These are phyloP conservation scores for Helogale parvula DNA, from an alignment of 2,113 vertebrate genomes.

Conservation along the genomic window DNA sequence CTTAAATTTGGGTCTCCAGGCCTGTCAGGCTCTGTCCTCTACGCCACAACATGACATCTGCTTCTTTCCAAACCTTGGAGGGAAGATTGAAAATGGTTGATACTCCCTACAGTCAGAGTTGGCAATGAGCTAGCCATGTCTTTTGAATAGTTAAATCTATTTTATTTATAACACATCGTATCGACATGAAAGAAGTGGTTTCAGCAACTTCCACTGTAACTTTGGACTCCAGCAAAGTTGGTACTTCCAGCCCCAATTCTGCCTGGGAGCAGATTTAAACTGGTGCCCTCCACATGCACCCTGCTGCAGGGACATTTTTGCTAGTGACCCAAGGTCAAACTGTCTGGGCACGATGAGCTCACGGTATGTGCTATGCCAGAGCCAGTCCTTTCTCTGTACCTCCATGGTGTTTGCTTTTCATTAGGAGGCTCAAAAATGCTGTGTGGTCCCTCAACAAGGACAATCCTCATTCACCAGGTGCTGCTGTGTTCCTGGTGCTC, in stretches of 20 bases:
- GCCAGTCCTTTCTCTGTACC: not conserved
- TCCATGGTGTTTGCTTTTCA: not conserved
- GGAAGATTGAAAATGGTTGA: not conserved
- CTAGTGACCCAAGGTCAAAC: not conserved
- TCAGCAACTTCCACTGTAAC: slow-evolving; percentile 11
- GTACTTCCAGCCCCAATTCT: not conserved
- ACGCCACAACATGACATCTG: not conserved
- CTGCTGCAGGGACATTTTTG: not conserved
- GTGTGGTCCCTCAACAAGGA: not conserved
- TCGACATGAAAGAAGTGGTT: not conserved
- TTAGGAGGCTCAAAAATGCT: not conserved
- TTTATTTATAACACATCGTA: not conserved
- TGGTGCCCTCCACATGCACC: not conserved
- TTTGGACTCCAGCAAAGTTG: not conserved
- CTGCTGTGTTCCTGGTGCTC: not conserved
- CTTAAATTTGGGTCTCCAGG: not conserved
- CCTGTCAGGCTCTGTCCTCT: not conserved
- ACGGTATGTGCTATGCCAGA: not conserved
- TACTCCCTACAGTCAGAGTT: not conserved
- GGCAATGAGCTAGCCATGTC: not conserved
- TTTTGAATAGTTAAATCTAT: not conserved
- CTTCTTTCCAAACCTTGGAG: not conserved
- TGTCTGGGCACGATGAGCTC: not conserved
- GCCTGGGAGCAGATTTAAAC: not conserved
- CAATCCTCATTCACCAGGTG: not conserved